Conservation (phyloP, 2,888 invertebrate species). For the Encarsia formosa region DNA sequence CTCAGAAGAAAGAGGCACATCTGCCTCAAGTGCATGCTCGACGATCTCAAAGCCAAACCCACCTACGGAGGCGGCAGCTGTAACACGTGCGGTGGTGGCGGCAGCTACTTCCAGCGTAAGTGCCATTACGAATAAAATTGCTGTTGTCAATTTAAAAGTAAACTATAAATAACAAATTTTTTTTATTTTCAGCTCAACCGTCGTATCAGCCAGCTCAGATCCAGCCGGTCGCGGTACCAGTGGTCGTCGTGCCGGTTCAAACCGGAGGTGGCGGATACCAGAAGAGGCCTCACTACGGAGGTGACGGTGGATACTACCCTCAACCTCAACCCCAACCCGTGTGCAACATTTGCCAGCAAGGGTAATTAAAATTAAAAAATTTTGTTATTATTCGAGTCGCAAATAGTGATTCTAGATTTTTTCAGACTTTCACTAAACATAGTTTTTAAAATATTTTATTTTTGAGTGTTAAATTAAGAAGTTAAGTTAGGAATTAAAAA, state of each 20-base stretch:
- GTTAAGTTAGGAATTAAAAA: too few relatives aligned
- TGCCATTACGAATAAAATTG: not conserved
- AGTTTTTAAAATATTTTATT: too few relatives aligned
- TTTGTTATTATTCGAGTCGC: not conserved
- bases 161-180: not conserved
- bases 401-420: too few relatives aligned
- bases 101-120: conserved; percentile 19
- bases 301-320: conserved; percentile 31
- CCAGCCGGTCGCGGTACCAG: not conserved
- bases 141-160: not conserved
- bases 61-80: conserved; percentile 14
- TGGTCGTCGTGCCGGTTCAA: not conserved
- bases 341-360: conserved; percentile 9
- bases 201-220: not conserved
- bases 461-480: too few relatives aligned
- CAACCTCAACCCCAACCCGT: not conserved
- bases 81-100: conserved; percentile 24
- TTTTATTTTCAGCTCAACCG: not conserved
- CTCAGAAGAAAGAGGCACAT: conserved; percentile 39
- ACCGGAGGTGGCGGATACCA: not conserved
- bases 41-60: conserved; percentile 3
- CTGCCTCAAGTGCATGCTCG: conserved; percentile 36
- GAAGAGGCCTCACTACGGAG: conserved; percentile 8
- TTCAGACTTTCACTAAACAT: too few relatives aligned
- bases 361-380: conserved; percentile 2